Base-by-base conservation (phyloP, 2,797 vertebrate genomes). In the Karalla daura region DNA sequence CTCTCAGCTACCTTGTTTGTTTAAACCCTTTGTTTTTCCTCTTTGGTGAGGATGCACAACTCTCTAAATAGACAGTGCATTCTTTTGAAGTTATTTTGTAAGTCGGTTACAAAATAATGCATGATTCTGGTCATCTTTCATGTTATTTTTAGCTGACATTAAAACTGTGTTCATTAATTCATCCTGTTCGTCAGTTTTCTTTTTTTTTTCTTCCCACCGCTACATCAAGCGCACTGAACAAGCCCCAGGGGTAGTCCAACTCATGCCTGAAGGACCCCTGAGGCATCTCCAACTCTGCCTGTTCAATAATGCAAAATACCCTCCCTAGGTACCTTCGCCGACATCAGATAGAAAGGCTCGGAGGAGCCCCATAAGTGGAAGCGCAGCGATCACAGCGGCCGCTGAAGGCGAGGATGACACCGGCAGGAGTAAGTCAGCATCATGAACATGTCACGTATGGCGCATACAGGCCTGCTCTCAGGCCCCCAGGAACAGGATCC, bases 121-220 rank as follows among this genome's bases (percentile, higher is more conserved):
- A 86, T 81, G 83, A 87, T 81, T 81, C 80, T 75, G 89, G 88
- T 89, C 91, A 91, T 84, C 88, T 91, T 91, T 91, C 84, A 92
- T 90, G 86, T 91, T 91, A 91, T 90, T 92, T 91, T 85, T 89
- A 91, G 84, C 85, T 61, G 60, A 66, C 81, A 80, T 91, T 89
- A 88, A 90, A 89, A 77, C 66, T 62, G 51, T 58, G 50, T 86
- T 90, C 85, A 87, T 89, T 88, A 90, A 90, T 90, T 90, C 86
- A 86, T 87, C 66, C 39, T 61, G 65, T 86, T 89, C 74, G 20
- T 87, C 81, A 82, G 82, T 85, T 80, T 85, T 84, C 79, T 85
- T n/a, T n/a, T n/a, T n/a, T n/a, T n/a, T n/a, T n/a, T n/a, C n/a
- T 85, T 63, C 55, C 58, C 67, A 64, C 47, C 58, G 69, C 85